Percentiles rank a stretch among this genome's conserved stretches.
These are phyloP conservation scores for Hymenochirus boettgeri DNA, from an alignment of 2,113 vertebrate genomes.

Conservation along the genomic window DNA sequence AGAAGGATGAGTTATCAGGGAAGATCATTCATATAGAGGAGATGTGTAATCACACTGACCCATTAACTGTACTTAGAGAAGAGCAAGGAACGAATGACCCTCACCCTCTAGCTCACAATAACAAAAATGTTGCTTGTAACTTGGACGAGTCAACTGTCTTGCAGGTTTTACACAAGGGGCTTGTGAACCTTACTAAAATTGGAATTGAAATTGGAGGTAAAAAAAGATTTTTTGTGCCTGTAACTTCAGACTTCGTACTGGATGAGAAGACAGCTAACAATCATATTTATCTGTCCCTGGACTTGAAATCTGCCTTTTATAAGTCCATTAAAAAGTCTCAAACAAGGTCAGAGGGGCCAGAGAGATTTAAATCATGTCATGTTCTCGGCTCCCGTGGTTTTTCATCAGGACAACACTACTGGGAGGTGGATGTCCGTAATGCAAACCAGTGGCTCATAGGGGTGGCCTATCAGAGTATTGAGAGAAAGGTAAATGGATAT, in stretches of 20 bases:
- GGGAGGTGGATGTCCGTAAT: conserved; percentile 25
- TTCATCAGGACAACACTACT: conserved; percentile 14
- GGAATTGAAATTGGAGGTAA: background rate
- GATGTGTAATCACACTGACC: background rate
- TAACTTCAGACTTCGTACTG: conserved; percentile 5
- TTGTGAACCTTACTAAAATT: background rate
- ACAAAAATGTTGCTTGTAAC: background rate
- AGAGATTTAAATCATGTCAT: conserved; percentile 12
- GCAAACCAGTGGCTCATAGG: conserved; percentile 12
- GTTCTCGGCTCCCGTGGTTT: background rate
- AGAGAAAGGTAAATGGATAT: conserved; percentile 1
- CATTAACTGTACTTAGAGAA: background rate
- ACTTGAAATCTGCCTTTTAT: conserved; percentile 6
- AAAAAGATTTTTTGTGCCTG: background rate
- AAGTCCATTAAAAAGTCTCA: background rate
- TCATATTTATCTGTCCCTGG: background rate
- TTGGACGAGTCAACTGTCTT: conserved; percentile 1
- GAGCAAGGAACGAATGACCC: background rate
- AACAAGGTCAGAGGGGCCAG: background rate
- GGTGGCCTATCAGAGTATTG: conserved; percentile 12
- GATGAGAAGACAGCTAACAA: conserved; percentile 8
- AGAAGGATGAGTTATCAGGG: background rate
- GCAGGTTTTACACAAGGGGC: background rate
- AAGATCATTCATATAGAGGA: background rate
- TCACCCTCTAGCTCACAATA: background rate